A percentile compares a stretch with the other conserved stretches of the same genome.
Evolutionary conservation across 2,797 vertebrate species (phyloP).

Genomic region (Paramormyrops hopkinsi): DNA sequence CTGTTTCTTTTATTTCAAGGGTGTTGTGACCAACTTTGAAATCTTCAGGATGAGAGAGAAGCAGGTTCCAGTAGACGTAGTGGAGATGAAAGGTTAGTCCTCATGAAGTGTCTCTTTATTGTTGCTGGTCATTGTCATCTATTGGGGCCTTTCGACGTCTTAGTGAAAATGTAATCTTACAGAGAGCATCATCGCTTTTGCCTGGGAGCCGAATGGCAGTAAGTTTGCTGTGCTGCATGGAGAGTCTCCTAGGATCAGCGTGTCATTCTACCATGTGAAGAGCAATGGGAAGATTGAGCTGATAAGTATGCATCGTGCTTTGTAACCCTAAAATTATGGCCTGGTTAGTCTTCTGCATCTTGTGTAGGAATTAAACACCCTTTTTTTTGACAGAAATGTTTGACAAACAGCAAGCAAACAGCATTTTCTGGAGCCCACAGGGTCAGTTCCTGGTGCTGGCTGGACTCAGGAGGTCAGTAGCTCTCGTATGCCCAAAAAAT

Average conservation of each 20-base stretch:
- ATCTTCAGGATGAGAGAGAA: constrained; percentile 99
- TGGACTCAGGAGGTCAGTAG: constrained; percentile 84
- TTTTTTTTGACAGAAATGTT: constrained; percentile 73
- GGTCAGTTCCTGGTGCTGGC: constrained; percentile 96
- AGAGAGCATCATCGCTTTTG: constrained; percentile 96
- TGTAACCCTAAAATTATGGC: not conserved
- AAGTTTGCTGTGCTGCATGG: constrained; percentile 96
- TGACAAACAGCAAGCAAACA: constrained; percentile 97
- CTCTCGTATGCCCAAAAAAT: not conserved
- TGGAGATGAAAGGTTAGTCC: constrained; percentile 92
- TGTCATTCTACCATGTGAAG: constrained; percentile 94
- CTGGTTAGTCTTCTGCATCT: not conserved
- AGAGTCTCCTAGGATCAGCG: constrained; percentile 84
- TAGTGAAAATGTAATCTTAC: not conserved
- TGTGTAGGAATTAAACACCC: not conserved
- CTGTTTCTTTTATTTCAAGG: constrained; percentile 56
- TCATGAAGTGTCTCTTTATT: not conserved
- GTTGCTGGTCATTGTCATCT: not conserved
- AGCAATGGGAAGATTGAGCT: constrained; percentile 96
- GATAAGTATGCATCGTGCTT: constrained; percentile 71
- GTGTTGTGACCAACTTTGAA: constrained; percentile 99
- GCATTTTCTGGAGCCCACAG: constrained; percentile 99
- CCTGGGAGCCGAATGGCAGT: constrained; percentile 96
- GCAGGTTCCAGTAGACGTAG: constrained; percentile 95
- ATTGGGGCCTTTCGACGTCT: not conserved